These are phyloP conservation scores for Chitala chitala DNA, from an alignment of 2,113 vertebrate genomes.

Conservation along the genomic window DNA sequence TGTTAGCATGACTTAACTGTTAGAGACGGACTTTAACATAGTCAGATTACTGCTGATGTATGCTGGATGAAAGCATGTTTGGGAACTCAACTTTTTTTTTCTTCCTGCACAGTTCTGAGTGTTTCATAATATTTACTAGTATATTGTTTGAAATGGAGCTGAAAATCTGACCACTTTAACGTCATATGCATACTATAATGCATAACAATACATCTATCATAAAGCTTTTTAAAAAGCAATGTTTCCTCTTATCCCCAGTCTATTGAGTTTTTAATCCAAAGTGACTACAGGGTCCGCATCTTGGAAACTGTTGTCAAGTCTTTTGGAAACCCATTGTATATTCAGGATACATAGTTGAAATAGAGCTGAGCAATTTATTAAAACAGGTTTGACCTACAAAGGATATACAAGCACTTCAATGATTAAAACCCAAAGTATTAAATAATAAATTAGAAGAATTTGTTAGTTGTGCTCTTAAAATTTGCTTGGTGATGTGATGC, in stretches of 20 bases:
- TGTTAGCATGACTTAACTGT: neutral
- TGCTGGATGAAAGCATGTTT: neutral
- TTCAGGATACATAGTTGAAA: slow-evolving; percentile 72
- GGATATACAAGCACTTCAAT: slow-evolving; percentile 75
- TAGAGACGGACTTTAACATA: neutral
- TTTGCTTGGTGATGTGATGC: slow-evolving; percentile 77
- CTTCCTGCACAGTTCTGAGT: too few relatives aligned
- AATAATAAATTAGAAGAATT: slow-evolving; percentile 87
- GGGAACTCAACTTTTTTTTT: too few relatives aligned
- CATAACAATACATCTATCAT: neutral
- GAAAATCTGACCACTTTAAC: too few relatives aligned
- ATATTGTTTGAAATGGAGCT: too few relatives aligned
- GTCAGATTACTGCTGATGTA: neutral
- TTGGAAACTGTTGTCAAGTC: slow-evolving; percentile 14
- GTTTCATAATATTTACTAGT: too few relatives aligned
- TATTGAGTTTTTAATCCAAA: neutral
- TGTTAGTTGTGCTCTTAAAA: slow-evolving; percentile 72
- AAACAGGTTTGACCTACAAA: slow-evolving; percentile 83
- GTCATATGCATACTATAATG: slow-evolving; percentile 4
- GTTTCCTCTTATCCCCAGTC: neutral
- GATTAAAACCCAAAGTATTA: slow-evolving; percentile 76
- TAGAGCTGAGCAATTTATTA: slow-evolving; percentile 78
- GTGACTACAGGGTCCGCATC: neutral
- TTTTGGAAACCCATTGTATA: slow-evolving; percentile 10
- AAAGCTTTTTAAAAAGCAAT: neutral